These are phyloP conservation scores for Vidua macroura DNA, from an alignment of 2,113 vertebrate genomes.

Conservation along the genomic window DNA sequence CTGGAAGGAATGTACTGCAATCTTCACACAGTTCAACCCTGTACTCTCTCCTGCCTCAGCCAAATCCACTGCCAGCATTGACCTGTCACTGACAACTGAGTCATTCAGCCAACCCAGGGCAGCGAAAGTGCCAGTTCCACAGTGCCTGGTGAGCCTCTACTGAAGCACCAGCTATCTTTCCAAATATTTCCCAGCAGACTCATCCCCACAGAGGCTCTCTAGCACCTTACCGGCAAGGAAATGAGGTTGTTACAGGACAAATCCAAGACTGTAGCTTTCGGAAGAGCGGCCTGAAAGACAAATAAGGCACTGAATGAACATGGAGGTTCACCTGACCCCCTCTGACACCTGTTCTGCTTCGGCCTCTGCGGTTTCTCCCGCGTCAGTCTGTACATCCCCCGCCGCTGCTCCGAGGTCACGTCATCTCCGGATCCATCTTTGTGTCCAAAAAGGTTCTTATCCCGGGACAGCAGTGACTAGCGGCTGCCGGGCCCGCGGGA, in stretches of 20 bases:
- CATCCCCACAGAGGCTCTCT: not conserved
- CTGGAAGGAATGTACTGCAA: not conserved
- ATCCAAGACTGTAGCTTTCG: slow-evolving; percentile 91
- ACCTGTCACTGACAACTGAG: not conserved
- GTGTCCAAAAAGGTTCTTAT: not conserved
- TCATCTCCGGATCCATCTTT: not conserved
- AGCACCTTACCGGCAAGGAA: slow-evolving; percentile 84
- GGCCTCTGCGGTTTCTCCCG: not conserved
- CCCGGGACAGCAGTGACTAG: not conserved
- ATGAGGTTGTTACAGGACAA: slow-evolving; percentile 94
- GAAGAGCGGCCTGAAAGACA: slow-evolving; percentile 81
- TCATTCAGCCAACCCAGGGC: not conserved
- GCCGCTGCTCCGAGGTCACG: not conserved
- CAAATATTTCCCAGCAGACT: not conserved
- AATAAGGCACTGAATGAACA: not conserved
- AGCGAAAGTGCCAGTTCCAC: not conserved
- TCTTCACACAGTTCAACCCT: not conserved
- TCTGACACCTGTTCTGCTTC: not conserved
- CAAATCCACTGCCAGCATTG: not conserved
- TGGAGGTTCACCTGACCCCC: rapidly evolving
- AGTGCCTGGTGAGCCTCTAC: not conserved
- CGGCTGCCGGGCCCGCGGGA: not conserved
- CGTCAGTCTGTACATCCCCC: not conserved
- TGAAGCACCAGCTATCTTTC: not conserved
- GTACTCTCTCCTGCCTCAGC: not conserved